Evolutionary conservation across 2,888 invertebrate genomes (phyloP).

Genomic region (Dolichomitus sp.): DNA sequence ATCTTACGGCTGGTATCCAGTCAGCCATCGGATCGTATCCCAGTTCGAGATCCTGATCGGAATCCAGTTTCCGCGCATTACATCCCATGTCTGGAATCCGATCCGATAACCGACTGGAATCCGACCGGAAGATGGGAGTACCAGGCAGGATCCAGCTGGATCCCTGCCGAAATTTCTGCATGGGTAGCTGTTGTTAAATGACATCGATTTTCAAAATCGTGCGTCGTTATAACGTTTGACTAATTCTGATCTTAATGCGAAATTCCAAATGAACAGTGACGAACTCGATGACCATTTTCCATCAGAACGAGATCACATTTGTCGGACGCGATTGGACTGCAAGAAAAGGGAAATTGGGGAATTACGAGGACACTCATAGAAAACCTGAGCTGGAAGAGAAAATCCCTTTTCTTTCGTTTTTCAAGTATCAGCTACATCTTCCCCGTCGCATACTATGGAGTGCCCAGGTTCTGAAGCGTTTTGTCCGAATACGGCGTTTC

Average conservation of each 20-base stretch:
- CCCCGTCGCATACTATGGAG: conserved; percentile 53
- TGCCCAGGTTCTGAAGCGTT: conserved; percentile 38
- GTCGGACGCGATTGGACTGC: not conserved
- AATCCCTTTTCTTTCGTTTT: conserved; percentile 33
- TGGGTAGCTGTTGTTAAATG: too few relatives aligned
- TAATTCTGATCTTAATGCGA: not conserved
- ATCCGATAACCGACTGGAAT: too few relatives aligned
- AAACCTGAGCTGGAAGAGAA: conserved; percentile 48
- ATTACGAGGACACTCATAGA: conserved; percentile 27
- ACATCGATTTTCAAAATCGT: not conserved
- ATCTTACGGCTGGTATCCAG: too few relatives aligned
- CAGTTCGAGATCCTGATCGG: too few relatives aligned
- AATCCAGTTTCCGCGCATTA: too few relatives aligned
- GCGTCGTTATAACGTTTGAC: not conserved
- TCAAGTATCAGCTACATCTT: conserved; percentile 11
- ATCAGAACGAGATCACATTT: conserved; percentile 20
- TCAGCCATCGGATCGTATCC: too few relatives aligned
- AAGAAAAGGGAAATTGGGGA: conserved; percentile 42
- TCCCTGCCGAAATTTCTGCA: too few relatives aligned
- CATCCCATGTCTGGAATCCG: too few relatives aligned
- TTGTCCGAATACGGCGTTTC: conserved; percentile 68
- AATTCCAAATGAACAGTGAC: not conserved
- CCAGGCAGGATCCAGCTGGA: too few relatives aligned
- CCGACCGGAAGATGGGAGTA: too few relatives aligned
- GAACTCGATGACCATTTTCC: conserved; percentile 32